phyloP scores from a whole-genome alignment of 2,797 vertebrate species.

The Onychomys leucogaster region DNA sequence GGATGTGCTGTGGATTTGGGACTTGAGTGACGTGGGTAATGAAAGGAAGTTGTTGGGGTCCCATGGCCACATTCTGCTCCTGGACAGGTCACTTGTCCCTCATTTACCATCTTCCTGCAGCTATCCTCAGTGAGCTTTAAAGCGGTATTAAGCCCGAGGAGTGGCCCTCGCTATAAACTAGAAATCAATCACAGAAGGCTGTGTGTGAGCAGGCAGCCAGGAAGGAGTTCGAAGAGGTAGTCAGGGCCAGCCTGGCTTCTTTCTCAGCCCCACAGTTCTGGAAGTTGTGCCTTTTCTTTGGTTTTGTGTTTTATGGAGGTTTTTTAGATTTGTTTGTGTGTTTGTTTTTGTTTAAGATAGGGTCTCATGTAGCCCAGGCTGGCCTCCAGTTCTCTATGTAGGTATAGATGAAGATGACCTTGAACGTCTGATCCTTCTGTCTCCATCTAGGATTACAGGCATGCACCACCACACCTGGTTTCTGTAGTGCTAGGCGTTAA shows the following conservation, averaged over 20 bases:
- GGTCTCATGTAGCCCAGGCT: neutral
- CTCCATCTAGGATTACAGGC: neutral
- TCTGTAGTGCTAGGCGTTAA: neutral
- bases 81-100: neutral
- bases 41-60: conserved; percentile 91
- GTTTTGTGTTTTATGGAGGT: neutral
- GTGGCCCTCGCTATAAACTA: neutral
- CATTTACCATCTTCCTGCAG: neutral
- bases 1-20: conserved; percentile 93
- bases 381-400: neutral
- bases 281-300: neutral
- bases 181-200: neutral
- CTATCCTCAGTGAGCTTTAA: neutral
- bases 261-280: neutral
- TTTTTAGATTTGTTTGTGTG: neutral
- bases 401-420: neutral
- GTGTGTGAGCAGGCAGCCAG: neutral
- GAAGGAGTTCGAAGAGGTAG: neutral
- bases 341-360: neutral
- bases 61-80: neutral
- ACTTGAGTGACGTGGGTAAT: conserved; percentile 94
- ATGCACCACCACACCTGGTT: neutral
- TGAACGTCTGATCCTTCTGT: neutral
- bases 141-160: neutral
- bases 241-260: neutral